phyloP scores from a whole-genome alignment of 2,888 invertebrate species.

The Rhorus exstirpatorius region DNA sequence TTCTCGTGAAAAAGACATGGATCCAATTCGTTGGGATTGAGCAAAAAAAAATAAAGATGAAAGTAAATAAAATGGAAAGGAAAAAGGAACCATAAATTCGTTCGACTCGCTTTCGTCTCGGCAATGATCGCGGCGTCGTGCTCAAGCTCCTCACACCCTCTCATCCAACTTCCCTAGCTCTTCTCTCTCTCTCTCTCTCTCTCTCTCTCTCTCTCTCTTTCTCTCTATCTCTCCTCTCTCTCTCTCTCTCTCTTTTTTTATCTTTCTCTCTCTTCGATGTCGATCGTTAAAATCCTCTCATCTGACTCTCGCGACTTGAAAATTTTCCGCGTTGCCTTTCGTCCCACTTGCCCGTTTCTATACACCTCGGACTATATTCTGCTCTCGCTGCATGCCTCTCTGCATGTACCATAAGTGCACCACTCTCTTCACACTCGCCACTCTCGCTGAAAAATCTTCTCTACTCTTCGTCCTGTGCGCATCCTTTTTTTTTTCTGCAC shows the following conservation, averaged over 20 bases:
- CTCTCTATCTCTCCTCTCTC: slow-evolving; percentile 24
- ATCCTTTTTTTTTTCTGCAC: slow-evolving; percentile 46
- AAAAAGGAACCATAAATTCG: slow-evolving; percentile 51
- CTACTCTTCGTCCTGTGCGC: slow-evolving; percentile 25
- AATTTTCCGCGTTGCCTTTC: slow-evolving; percentile 36
- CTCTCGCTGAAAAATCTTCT: slow-evolving; percentile 61
- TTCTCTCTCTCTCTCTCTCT: slow-evolving; percentile 5
- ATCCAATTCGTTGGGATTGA: slow-evolving; percentile 62
- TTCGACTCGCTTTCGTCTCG: slow-evolving; percentile 45
- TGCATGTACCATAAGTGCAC: slow-evolving; percentile 18
- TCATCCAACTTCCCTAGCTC: slow-evolving; percentile 10
- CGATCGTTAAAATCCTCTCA: slow-evolving; percentile 69
- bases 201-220: slow-evolving; percentile 19
- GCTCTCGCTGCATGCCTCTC: slow-evolving; percentile 33
- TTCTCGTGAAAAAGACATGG: slow-evolving; percentile 42
- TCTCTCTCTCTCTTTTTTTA: slow-evolving; percentile 25
- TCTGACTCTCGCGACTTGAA: slow-evolving; percentile 52
- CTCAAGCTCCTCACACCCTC: slow-evolving; percentile 30
- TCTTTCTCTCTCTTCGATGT: slow-evolving; percentile 19
- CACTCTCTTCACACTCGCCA: slow-evolving; percentile 52
- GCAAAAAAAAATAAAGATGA: slow-evolving; percentile 23
- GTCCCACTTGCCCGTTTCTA: slow-evolving; percentile 19
- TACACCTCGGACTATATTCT: slow-evolving; percentile 54
- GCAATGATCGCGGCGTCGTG: slow-evolving; percentile 61
- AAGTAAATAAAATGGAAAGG: not conserved